Conservation (phyloP, 2,113 vertebrate species). For the Aptenodytes patagonicus region DNA sequence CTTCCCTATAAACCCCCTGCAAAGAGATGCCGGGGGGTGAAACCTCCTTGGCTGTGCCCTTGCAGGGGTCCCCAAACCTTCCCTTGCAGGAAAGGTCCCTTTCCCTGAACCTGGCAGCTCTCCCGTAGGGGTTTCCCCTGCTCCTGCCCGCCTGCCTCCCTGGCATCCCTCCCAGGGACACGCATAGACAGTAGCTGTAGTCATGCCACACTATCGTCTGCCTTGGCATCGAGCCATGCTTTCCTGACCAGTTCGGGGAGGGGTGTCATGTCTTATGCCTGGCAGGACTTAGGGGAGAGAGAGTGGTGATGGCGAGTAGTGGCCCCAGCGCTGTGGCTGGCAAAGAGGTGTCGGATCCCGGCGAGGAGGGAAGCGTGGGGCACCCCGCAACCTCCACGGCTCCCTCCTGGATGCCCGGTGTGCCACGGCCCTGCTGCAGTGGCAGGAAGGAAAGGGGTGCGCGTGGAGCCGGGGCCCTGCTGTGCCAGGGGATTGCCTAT, state of each 20-base stretch:
- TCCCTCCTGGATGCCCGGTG: rapidly evolving
- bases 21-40: not conserved
- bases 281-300: not conserved
- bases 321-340: not conserved
- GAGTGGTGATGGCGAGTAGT: not conserved
- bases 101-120: not conserved
- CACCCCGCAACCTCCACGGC: rapidly evolving
- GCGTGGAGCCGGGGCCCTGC: rapidly evolving
- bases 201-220: not conserved
- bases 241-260: too few species aligned
- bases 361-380: not conserved
- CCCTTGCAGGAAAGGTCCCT: not conserved
- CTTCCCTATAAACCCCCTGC: not conserved
- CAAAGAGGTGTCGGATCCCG: rapidly evolving
- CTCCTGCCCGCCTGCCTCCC: not conserved
- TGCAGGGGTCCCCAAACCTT: not conserved
- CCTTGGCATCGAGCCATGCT: not conserved
- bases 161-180: not conserved
- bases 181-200: rapidly evolving
- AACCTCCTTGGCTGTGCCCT: not conserved
- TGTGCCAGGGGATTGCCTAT: not conserved
- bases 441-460: not conserved
- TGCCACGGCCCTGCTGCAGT: rapidly evolving
- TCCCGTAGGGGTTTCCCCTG: not conserved
- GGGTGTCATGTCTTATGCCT: rapidly evolving